These are phyloP conservation scores for Cyclura pinguis DNA, from an alignment of 2,797 vertebrate genomes.

Conservation along the genomic window DNA sequence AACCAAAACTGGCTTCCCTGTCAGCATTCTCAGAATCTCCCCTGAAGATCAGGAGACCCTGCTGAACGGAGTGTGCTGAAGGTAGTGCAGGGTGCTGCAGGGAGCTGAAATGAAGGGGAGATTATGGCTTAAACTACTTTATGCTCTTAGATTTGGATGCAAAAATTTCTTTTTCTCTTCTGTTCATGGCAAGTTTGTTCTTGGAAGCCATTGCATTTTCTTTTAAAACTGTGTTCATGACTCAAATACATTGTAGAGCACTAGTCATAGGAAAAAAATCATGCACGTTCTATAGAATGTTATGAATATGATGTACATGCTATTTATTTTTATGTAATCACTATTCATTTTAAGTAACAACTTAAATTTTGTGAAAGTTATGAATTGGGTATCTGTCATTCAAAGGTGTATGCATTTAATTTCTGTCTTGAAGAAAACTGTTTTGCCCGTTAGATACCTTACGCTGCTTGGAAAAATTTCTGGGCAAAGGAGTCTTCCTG, in stretches of 20 bases:
- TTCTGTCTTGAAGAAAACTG: background rate
- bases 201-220: background rate
- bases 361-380: background rate
- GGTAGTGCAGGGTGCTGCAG: background rate
- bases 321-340: background rate
- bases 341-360: background rate
- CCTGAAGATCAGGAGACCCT: background rate
- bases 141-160: background rate
- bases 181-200: background rate
- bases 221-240: background rate
- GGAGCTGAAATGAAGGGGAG: background rate
- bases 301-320: background rate
- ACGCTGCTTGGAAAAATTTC: background rate
- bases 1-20: background rate
- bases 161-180: background rate
- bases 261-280: background rate
- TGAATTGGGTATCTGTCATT: background rate
- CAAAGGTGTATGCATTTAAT: background rate
- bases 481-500: background rate
- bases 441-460: background rate
- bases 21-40: background rate
- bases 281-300: background rate
- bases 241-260: background rate
- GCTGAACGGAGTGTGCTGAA: background rate
- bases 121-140: background rate